These are phyloP conservation scores for Parambassis ranga DNA, from an alignment of 2,797 vertebrate genomes.

Conservation along the genomic window DNA sequence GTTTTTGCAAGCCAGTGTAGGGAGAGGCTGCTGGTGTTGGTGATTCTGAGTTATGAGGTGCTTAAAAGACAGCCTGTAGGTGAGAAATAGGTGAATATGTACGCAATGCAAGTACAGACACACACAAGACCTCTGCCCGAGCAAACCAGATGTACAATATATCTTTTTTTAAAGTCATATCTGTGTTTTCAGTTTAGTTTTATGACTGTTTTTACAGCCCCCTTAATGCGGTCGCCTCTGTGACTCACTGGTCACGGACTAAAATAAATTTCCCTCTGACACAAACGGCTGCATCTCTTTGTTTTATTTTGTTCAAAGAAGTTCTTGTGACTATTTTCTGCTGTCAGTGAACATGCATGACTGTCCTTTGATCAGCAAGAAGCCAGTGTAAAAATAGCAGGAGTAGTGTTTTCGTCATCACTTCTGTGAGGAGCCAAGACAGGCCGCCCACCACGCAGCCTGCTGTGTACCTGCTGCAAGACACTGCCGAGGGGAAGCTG, in stretches of 20 bases:
- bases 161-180: slow-evolving; percentile 29
- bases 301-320: slow-evolving; percentile 13
- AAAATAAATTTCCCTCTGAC: slow-evolving; percentile 47
- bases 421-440: slow-evolving; percentile 27
- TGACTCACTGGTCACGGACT: slow-evolving; percentile 42
- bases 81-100: slow-evolving; percentile 11
- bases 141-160: slow-evolving; percentile 28
- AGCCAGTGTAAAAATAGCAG: slow-evolving; percentile 61
- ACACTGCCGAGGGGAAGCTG: slow-evolving; percentile 46
- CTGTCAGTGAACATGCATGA: slow-evolving; percentile 34
- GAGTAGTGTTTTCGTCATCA: slow-evolving; percentile 51
- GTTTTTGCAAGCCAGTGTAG: slow-evolving; percentile 11
- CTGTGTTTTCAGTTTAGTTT: slow-evolving; percentile 56
- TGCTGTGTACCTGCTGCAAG: slow-evolving; percentile 53
- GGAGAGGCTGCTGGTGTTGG: slow-evolving; percentile 39
- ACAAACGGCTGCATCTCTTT: slow-evolving; percentile 4
- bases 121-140: not conserved
- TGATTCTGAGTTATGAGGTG: slow-evolving; percentile 42
- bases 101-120: slow-evolving; percentile 8
- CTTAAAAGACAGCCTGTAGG: slow-evolving; percentile 15
- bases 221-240: slow-evolving; percentile 18
- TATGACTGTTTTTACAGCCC: slow-evolving; percentile 43
- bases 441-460: slow-evolving; percentile 46
- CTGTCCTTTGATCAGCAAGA: slow-evolving; percentile 55
- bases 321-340: slow-evolving; percentile 5